Evolutionary conservation across 30 jellyfish, hydroid and myxozoan species (phyloP), one percentile per base, ranked within the genome.

Genomic region (Aurelia aurita): DNA sequence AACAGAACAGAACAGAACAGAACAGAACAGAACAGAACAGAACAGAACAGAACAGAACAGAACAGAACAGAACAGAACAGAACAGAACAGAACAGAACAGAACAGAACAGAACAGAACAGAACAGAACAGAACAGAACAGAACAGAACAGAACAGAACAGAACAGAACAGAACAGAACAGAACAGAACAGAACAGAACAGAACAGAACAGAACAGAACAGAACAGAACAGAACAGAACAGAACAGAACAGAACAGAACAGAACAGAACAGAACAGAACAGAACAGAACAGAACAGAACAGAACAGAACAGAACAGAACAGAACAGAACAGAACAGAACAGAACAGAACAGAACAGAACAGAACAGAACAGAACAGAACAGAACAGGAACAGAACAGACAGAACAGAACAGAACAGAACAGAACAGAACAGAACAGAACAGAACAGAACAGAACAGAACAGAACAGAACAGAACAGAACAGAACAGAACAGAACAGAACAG

Each of bases 381-480:
- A 22, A 64, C 34, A 22, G 76, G 34, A 64, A 25, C 35, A 59
- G 27, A 67, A n/a, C 35, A 22, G 27, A 67, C 45, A 4, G 60
- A 15, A 26, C 19, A 27, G 60, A 35, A 8, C 10, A 7, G 21
- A 31, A 67, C 34, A 20, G 7, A 64, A 64, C 14, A 28, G 51
- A 22, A 64, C 27, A 28, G 76, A 28, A 64, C 34, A 64, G 76
- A n/a, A n/a, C n/a, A n/a, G n/a, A n/a, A n/a, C n/a, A n/a, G 23
- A 58, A 23, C 26, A 51, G 16, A 62, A 23, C 26, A n/a, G 16
- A n/a, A 62, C 31, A 12, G 45, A 7, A 7, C 7, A 62, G 44
- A 62, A 3, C 7, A 15, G 23, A 22, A 62, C 23, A 58, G 11
- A 58, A 58, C 20, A 58, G 70, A 58, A 58, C 23, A 58, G 70